Conservation (phyloP, 1,140 invertebrate genomes). For the Drosophila asahinai region DNA sequence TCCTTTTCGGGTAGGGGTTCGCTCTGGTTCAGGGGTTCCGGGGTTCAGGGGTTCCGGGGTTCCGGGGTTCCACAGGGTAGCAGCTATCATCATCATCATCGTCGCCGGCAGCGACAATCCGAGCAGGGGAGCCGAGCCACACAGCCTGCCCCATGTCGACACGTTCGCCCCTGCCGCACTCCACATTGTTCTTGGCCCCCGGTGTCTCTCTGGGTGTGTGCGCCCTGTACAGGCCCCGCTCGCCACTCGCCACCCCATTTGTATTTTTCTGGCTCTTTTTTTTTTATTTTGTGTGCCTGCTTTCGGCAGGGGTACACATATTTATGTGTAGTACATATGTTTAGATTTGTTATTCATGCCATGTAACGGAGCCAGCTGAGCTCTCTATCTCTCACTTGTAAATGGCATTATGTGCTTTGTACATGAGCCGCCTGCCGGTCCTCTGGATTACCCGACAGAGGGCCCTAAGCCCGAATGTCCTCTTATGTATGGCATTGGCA, state of each 20-base stretch:
- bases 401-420: constrained; percentile 64
- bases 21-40: background rate
- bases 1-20: background rate
- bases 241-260: constrained; percentile 17
- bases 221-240: constrained; percentile 14
- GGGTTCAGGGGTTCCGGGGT: background rate
- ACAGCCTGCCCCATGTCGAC: constrained; percentile 34
- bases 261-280: constrained; percentile 20
- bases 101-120: constrained; percentile 41
- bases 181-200: constrained; percentile 45
- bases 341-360: constrained; percentile 77
- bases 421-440: constrained; percentile 28
- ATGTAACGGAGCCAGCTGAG: constrained; percentile 59
- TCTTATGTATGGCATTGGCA: constrained; percentile 26
- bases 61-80: constrained; percentile 19
- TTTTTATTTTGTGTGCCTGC: constrained; percentile 18
- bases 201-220: constrained; percentile 31
- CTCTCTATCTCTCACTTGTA: constrained; percentile 45
- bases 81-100: constrained; percentile 66
- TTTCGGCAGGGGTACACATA: constrained; percentile 58
- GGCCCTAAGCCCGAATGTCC: constrained; percentile 45
- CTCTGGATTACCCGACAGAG: constrained; percentile 33
- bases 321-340: constrained; percentile 75
- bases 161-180: constrained; percentile 38
- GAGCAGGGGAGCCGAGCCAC: constrained; percentile 32